phyloP scores from a whole-genome alignment of 2,113 vertebrate genomes.

The Labeo rohita region DNA sequence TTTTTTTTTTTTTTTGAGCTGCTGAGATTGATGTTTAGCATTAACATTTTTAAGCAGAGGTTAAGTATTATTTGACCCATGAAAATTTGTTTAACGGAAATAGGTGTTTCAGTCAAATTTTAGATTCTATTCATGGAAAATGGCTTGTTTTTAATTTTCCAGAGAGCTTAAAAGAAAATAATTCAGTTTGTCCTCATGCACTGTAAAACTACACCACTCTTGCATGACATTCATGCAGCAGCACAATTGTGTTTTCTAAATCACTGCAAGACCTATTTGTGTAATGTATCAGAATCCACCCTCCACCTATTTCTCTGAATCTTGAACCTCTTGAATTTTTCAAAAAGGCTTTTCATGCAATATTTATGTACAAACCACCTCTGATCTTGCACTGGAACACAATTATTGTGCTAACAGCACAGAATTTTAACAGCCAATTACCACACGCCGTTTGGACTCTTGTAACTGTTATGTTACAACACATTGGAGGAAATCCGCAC shows the following conservation, averaged over 20 bases:
- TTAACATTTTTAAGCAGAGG: too few species aligned
- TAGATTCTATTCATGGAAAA: too few species aligned
- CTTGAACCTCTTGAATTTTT: not conserved
- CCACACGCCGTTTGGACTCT: not conserved
- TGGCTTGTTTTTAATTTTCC: too few species aligned
- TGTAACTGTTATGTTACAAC: constrained; percentile 4
- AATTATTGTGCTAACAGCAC: constrained; percentile 7
- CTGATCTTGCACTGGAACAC: constrained; percentile 6
- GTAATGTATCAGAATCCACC: not conserved
- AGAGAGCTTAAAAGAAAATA: too few species aligned
- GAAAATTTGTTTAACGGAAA: too few species aligned
- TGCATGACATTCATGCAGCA: too few species aligned
- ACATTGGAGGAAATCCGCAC: constrained; percentile 12
- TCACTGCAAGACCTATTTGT: not conserved
- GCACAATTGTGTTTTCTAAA: not conserved
- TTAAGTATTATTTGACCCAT: too few species aligned
- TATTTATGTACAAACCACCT: constrained; percentile 25
- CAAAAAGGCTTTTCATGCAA: not conserved
- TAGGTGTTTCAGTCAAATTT: too few species aligned
- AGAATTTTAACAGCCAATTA: constrained; percentile 8
- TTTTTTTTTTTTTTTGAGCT: too few species aligned
- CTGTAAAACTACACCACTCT: too few species aligned
- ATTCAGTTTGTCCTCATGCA: too few species aligned
- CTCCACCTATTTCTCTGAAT: not conserved
- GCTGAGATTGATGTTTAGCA: too few species aligned